Evolutionary conservation across 2,888 invertebrate species (phyloP).

Genomic region (Eupithecia insigniata): DNA sequence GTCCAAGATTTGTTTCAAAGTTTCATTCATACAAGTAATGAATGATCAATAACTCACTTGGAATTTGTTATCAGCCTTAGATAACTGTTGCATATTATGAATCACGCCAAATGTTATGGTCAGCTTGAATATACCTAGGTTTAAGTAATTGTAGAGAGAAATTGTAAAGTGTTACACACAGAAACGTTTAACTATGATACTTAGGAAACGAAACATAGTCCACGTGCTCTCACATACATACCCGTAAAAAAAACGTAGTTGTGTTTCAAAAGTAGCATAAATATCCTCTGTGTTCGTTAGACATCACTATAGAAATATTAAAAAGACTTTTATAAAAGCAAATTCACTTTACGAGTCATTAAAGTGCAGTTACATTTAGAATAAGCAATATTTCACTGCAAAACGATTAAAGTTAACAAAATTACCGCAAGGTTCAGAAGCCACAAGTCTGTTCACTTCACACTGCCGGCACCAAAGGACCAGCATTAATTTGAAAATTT

Average conservation of each 20-base stretch:
- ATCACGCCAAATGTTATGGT: conserved; percentile 11
- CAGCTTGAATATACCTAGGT: neutral
- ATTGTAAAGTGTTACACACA: neutral
- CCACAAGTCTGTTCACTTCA: conserved; percentile 87
- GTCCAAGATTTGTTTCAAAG: conserved; percentile 59
- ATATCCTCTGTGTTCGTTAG: neutral
- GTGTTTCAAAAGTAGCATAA: neutral
- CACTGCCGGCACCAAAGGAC: conserved; percentile 92
- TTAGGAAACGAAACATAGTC: neutral
- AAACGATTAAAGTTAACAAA: neutral
- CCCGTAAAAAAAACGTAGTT: neutral
- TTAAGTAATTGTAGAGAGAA: neutral
- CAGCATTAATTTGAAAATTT: conserved; percentile 91
- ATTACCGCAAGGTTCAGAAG: conserved; percentile 84
- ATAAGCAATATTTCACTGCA: conserved; percentile 1
- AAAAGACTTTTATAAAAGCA: neutral
- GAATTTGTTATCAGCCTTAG: conserved; percentile 39
- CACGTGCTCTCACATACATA: neutral
- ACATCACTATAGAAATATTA: neutral
- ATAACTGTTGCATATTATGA: conserved; percentile 21
- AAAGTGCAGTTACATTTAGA: neutral
- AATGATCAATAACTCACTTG: conserved; percentile 14
- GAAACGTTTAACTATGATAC: neutral
- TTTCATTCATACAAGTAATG: conserved; percentile 57
- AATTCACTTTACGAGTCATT: neutral